Evolutionary conservation across 2,797 vertebrate species (phyloP).

Genomic region (Intellagama lesueurii): DNA sequence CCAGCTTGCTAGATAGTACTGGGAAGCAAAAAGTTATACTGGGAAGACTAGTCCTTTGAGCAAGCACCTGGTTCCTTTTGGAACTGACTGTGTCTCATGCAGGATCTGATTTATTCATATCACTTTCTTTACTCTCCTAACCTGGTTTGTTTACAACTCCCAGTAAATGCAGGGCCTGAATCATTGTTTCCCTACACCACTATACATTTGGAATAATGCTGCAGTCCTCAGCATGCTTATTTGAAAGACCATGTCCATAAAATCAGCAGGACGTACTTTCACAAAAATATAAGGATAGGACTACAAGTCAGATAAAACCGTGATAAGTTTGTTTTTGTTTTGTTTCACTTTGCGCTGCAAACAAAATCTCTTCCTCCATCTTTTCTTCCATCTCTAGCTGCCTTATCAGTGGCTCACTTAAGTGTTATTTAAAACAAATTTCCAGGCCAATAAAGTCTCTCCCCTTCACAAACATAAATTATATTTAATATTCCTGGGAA

Average conservation of each 20-base stretch:
- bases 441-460: constrained; percentile 74
- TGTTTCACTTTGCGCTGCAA: constrained; percentile 47
- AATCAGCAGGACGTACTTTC: constrained; percentile 5
- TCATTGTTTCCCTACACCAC: background rate
- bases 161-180: background rate
- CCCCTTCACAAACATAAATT: constrained; percentile 78
- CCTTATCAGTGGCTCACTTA: constrained; percentile 57
- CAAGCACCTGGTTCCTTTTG: background rate
- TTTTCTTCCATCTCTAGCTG: constrained; percentile 25
- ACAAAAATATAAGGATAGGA: background rate
- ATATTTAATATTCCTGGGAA: constrained; percentile 85
- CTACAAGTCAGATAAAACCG: background rate
- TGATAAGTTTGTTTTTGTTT: background rate
- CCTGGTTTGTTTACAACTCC: background rate
- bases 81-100: background rate
- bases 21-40: background rate
- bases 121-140: background rate
- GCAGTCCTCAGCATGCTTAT: background rate
- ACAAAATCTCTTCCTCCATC: constrained; percentile 40
- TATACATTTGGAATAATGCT: background rate
- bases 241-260: constrained; percentile 1
- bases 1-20: background rate
- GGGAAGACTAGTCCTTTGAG: background rate
- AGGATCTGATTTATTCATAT: background rate
- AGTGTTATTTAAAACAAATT: constrained; percentile 78